Base-by-base conservation (phyloP, 2,113 vertebrate genomes). In the Anolis carolinensis region DNA sequence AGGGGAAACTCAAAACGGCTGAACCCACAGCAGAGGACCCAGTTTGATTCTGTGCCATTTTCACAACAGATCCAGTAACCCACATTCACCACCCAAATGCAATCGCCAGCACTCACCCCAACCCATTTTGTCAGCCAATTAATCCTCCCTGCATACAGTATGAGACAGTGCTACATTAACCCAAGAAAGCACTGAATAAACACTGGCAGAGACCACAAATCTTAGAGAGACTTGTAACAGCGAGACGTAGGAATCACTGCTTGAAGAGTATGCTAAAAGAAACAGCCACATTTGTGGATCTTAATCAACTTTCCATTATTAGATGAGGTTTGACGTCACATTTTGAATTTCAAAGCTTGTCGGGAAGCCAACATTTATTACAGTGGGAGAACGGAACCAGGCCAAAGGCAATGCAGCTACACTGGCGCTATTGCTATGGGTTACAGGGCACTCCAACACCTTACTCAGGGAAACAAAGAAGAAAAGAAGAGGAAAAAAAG, bases 271-370 rank as follows among this genome's bases (percentile, higher is more conserved):
- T 32, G 86, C 67, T 63, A 4, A 36, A 67, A 86, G 86, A 76
- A 81, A 90, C 65, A 91, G 87, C 59, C 0, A 1, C 89, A 79
- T 91, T 93, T 91, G 86, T 55, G 82, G 89, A 7, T 89, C 85
- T 89, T 92, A 91, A 94, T 95, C 93, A 93, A 89, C 93, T 94
- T 95, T 91, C 94, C 86, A 62, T 86, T 93, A 95, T 93, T 92
- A 94, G 94, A 92, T 36, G 52, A 88, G 87, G 91, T 88, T 93
- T 95, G 96, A 96, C 88, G 88, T 96, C 96, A 95, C 91, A 83
- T 90, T 86, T 1, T 90, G 92, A 92, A 92, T 91, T 93, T 68
- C 88, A 93, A 85, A 90, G 93, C 84, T 94, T 91, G 84, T 25
- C 92, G 92, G 68, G 85, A 95, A 92, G 92, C 88, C 87, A 81